These are phyloP conservation scores for Clitarchus hookeri DNA, from an alignment of 2,888 invertebrate genomes.

Conservation along the genomic window DNA sequence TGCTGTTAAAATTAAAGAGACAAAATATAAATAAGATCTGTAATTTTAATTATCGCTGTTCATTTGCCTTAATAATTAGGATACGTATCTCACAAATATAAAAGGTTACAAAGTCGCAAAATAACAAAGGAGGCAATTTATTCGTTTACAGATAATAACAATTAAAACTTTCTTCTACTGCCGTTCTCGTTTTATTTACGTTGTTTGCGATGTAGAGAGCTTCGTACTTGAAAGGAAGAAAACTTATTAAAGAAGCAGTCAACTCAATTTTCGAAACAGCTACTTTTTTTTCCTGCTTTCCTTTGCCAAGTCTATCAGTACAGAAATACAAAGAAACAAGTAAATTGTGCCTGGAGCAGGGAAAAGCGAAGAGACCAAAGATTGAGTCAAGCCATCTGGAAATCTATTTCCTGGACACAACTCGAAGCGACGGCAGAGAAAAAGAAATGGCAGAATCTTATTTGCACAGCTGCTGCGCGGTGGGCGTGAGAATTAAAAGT, in stretches of 20 bases:
- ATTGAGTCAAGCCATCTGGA: background rate
- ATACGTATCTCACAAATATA: too few species aligned
- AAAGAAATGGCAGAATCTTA: background rate
- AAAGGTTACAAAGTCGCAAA: too few species aligned
- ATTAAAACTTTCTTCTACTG: too few species aligned
- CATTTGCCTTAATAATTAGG: too few species aligned
- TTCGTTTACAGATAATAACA: too few species aligned
- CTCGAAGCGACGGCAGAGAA: background rate
- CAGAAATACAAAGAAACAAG: conserved; percentile 3
- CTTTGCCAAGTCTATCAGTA: background rate
- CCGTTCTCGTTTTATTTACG: too few species aligned
- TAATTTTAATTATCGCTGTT: too few species aligned
- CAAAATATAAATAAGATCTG: too few species aligned
- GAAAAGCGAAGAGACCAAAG: background rate
- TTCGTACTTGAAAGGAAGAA: background rate
- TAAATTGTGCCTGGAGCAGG: background rate
- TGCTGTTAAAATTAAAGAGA: too few species aligned
- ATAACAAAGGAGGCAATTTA: too few species aligned
- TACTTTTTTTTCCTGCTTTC: background rate
- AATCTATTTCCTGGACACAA: background rate
- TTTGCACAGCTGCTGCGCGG: background rate
- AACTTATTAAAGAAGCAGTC: background rate
- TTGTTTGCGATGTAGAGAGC: too few species aligned
- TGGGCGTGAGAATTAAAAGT: background rate
- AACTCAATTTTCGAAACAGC: background rate